Percentiles rank a stretch among this genome's conserved stretches.
Evolutionary conservation across 2,113 vertebrate species (phyloP).

Genomic region (Burhinus bistriatus): DNA sequence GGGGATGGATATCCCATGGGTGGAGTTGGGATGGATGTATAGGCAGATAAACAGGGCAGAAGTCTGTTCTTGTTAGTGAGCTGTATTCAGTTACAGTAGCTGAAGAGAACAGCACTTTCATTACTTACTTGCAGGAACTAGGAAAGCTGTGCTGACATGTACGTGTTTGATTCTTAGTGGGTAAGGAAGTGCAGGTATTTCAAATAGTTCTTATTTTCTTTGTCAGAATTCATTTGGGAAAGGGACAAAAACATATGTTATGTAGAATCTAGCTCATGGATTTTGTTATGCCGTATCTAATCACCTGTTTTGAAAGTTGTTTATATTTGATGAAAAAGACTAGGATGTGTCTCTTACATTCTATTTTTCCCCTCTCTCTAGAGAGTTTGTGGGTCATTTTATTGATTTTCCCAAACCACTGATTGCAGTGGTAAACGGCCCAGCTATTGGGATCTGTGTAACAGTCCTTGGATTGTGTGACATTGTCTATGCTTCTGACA

Average conservation of each 20-base stretch:
- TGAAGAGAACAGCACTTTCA: background rate
- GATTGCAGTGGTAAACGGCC: slow-evolving; percentile 82
- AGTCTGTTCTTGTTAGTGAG: background rate
- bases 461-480: slow-evolving; percentile 83
- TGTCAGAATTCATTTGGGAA: background rate
- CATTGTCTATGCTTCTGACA: slow-evolving; percentile 80
- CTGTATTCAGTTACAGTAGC: background rate
- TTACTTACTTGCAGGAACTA: background rate
- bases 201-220: background rate
- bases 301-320: background rate
- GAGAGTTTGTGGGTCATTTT: slow-evolving; percentile 75
- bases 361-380: slow-evolving; percentile 38
- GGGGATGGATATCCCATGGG: background rate
- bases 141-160: background rate
- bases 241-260: background rate
- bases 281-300: background rate
- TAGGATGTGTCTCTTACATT: background rate
- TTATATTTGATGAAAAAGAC: background rate
- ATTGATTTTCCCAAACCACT: slow-evolving; percentile 90
- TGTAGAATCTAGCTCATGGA: background rate
- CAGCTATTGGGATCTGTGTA: slow-evolving; percentile 81
- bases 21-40: background rate
- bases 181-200: background rate
- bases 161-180: background rate
- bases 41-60: background rate